Conservation (phyloP, 2,888 invertebrate species). For the Kuschelorhynchus macadamiae region DNA sequence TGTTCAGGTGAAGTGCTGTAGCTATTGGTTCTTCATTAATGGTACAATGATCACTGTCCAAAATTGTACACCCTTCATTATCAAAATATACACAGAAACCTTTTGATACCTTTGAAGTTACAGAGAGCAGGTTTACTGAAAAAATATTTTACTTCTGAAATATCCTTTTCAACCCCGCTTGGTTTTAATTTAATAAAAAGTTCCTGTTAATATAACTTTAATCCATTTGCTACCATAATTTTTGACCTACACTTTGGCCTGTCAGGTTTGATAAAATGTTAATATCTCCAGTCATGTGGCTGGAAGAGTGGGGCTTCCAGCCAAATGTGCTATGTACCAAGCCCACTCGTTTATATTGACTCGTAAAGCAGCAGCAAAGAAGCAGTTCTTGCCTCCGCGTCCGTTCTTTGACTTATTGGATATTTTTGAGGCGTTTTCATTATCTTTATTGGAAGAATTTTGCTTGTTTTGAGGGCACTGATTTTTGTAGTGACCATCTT, state of each 20-base stretch:
- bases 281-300: conserved; percentile 41
- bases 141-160: conserved; percentile 28
- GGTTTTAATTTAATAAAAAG: conserved; percentile 11
- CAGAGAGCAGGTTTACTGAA: conserved; percentile 2
- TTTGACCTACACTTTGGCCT: conserved; percentile 33
- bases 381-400: conserved; percentile 27
- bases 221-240: conserved; percentile 33
- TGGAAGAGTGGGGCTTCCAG: conserved; percentile 38
- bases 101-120: conserved; percentile 18
- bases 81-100: conserved; percentile 17
- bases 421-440: conserved; percentile 47
- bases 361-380: conserved; percentile 32
- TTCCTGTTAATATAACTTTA: conserved; percentile 14
- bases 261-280: conserved; percentile 20
- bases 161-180: conserved; percentile 10
- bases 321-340: conserved; percentile 44
- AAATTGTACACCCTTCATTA: background rate
- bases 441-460: conserved; percentile 30
- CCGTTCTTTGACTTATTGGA: too few relatives aligned
- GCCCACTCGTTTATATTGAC: background rate
- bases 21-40: too few relatives aligned
- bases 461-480: conserved; percentile 25
- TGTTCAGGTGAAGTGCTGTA: too few relatives aligned
- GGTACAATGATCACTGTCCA: conserved; percentile 5
- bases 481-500: conserved; percentile 40